phyloP scores from a whole-genome alignment of 2,113 vertebrate genomes.

The Noctilio leporinus region DNA sequence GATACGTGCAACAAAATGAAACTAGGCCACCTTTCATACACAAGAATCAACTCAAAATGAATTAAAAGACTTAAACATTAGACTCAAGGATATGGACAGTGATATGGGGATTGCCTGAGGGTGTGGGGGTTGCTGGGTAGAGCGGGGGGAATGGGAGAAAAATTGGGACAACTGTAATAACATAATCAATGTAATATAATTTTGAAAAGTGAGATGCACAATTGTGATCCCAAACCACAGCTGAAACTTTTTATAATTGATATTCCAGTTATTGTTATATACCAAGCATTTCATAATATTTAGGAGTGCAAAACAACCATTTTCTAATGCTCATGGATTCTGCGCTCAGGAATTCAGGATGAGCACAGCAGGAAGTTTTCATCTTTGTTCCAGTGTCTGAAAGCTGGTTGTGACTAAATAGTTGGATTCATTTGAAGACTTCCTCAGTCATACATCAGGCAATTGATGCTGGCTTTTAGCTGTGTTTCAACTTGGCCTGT shows the following conservation, averaged over 20 bases:
- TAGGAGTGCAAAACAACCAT: neutral
- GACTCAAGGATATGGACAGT: too few species aligned
- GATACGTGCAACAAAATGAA: too few species aligned
- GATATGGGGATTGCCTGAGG: too few species aligned
- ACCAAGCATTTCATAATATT: neutral
- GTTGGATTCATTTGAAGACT: neutral
- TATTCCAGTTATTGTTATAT: neutral
- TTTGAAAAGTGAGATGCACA: neutral
- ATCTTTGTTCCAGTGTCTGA: neutral
- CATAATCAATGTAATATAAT: too few species aligned
- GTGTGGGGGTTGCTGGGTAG: too few species aligned
- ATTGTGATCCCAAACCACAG: neutral
- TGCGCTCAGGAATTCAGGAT: neutral
- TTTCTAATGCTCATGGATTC: neutral
- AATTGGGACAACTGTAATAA: too few species aligned
- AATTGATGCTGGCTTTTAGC: neutral
- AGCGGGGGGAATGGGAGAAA: too few species aligned
- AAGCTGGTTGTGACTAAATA: neutral
- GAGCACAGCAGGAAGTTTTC: neutral
- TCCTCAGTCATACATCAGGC: neutral
- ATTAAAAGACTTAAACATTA: too few species aligned
- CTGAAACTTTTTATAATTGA: neutral
- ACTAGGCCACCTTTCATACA: too few species aligned
- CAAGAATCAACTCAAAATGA: too few species aligned
- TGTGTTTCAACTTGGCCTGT: neutral